These are phyloP conservation scores for Drosophila acutilabella DNA, from an alignment of 2,888 invertebrate species.

Conservation along the genomic window DNA sequence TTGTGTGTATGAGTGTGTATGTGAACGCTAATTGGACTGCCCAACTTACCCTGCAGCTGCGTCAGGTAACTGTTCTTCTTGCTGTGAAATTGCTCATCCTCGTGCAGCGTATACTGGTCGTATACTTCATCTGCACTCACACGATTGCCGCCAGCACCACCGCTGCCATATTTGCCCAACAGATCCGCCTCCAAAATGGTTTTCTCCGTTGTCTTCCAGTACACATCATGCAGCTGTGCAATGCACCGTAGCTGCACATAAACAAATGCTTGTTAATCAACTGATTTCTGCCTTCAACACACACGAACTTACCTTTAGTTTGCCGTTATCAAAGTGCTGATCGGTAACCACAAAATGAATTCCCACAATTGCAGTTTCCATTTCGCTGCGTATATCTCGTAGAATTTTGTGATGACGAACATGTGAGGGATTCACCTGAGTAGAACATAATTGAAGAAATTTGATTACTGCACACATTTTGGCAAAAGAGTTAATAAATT, in stretches of 20 bases:
- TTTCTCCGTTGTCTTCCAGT: constrained; percentile 89
- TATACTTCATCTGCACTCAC: constrained; percentile 75
- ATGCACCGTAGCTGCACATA: constrained; percentile 87
- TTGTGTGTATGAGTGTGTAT: constrained; percentile 30
- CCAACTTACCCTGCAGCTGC: constrained; percentile 83
- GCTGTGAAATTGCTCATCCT: constrained; percentile 82
- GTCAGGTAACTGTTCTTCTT: constrained; percentile 84
- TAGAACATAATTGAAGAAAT: background rate
- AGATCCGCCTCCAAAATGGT: constrained; percentile 87
- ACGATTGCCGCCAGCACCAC: constrained; percentile 76
- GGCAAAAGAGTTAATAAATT: constrained; percentile 41
- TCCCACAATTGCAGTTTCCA: constrained; percentile 86
- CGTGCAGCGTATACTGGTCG: constrained; percentile 83
- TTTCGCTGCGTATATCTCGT: constrained; percentile 81
- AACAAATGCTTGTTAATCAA: background rate
- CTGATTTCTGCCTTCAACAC: background rate
- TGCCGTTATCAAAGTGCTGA: constrained; percentile 86
- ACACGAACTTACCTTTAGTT: constrained; percentile 85
- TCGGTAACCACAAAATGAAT: constrained; percentile 86
- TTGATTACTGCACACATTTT: too few species aligned
- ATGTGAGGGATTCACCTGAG: constrained; percentile 82
- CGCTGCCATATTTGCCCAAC: constrained; percentile 67
- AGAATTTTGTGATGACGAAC: constrained; percentile 83
- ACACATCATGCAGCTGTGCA: constrained; percentile 88
- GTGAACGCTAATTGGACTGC: constrained; percentile 64